A percentile compares a stretch with the other conserved stretches of the same genome.
phyloP scores from a whole-genome alignment of 2,888 invertebrate genomes.

The Tuberolachnus salignus region DNA sequence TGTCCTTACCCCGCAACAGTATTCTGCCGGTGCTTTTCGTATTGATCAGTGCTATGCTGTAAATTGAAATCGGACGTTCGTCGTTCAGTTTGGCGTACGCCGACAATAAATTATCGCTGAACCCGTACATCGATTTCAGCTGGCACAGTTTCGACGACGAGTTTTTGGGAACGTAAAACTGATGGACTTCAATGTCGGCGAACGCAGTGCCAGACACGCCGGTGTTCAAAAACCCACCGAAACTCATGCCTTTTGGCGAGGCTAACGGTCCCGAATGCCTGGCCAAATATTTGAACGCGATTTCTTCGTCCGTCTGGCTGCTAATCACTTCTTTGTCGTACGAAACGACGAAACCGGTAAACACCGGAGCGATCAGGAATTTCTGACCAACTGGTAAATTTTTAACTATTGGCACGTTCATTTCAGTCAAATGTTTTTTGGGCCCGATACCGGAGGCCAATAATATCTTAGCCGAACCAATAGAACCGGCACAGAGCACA shows the following conservation, averaged over 20 bases:
- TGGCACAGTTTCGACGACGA: slow-evolving; percentile 21
- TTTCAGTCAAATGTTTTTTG: slow-evolving; percentile 22
- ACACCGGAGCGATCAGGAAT: slow-evolving; percentile 44
- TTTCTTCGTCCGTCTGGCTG: slow-evolving; percentile 29
- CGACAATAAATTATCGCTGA: slow-evolving; percentile 32
- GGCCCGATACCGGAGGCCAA: slow-evolving; percentile 55
- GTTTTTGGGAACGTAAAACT: slow-evolving; percentile 39
- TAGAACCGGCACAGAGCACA: slow-evolving; percentile 47
- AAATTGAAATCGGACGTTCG: slow-evolving; percentile 36
- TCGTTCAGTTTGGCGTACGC: slow-evolving; percentile 43
- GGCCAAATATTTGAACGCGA: slow-evolving; percentile 53
- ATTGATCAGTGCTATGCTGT: slow-evolving; percentile 53
- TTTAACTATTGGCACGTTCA: slow-evolving; percentile 40
- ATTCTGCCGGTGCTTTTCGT: slow-evolving; percentile 57
- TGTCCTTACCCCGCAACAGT: slow-evolving; percentile 55
- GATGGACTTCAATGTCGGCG: slow-evolving; percentile 50
- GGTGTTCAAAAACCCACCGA: slow-evolving; percentile 51
- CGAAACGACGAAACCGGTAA: slow-evolving; percentile 52
- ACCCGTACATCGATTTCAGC: slow-evolving; percentile 43
- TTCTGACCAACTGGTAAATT: slow-evolving; percentile 43
- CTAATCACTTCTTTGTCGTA: slow-evolving; percentile 31
- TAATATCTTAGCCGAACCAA: slow-evolving; percentile 49
- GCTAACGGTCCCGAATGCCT: slow-evolving; percentile 33
- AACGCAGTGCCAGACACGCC: neutral
- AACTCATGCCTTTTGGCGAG: slow-evolving; percentile 12